Evolutionary conservation across 2,888 invertebrate genomes (phyloP).

Genomic region (Oscheius onirici): DNA sequence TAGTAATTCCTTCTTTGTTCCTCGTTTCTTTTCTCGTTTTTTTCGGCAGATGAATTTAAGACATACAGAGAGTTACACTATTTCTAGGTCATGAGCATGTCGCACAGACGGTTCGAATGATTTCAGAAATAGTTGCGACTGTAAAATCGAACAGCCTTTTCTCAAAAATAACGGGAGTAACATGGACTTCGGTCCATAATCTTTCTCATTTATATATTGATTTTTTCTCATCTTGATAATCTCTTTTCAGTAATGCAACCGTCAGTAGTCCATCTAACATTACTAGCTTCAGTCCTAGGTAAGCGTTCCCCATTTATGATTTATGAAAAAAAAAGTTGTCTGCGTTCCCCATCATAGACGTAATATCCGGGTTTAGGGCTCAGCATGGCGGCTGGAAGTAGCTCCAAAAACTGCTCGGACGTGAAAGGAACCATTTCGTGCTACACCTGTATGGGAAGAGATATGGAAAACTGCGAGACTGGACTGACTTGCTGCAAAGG

Average conservation of each 20-base stretch:
- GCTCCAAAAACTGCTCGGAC: constrained; percentile 41
- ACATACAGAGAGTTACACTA: too few species aligned
- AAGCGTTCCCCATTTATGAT: not conserved
- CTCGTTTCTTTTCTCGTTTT: too few species aligned
- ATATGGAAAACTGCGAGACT: constrained; percentile 57
- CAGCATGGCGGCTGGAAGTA: not conserved
- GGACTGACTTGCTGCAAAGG: constrained; percentile 63
- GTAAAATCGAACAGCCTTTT: too few species aligned
- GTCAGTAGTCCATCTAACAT: not conserved
- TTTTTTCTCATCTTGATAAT: not conserved
- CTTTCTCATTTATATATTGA: too few species aligned
- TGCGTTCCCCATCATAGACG: not conserved
- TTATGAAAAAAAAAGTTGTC: not conserved
- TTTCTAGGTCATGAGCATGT: too few species aligned
- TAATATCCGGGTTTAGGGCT: constrained; percentile 4
- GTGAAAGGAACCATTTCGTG: constrained; percentile 42
- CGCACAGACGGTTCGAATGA: too few species aligned
- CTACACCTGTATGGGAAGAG: constrained; percentile 60
- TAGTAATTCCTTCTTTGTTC: too few species aligned
- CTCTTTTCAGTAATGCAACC: constrained; percentile 11
- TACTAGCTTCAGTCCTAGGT: constrained; percentile 22
- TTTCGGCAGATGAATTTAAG: too few species aligned
- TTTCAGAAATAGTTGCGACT: too few species aligned
- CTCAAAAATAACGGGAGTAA: too few species aligned
- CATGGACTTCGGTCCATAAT: too few species aligned